A percentile compares a stretch with the other conserved stretches of the same genome.
These are phyloP conservation scores for Schizothorax lantsangensis DNA, from an alignment of 2,797 vertebrate genomes.

Conservation along the genomic window DNA sequence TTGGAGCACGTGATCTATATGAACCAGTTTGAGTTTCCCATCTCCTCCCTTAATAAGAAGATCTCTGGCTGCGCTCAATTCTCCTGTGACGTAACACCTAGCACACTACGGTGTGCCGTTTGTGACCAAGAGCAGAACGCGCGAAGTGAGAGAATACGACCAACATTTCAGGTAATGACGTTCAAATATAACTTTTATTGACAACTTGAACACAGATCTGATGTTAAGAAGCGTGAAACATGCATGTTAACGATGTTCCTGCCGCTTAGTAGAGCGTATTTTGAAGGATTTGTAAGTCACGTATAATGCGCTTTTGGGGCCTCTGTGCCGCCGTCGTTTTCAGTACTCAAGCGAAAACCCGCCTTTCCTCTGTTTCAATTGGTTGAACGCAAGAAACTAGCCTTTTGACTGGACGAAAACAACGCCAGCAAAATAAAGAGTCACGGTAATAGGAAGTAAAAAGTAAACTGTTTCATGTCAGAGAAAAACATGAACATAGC, in stretches of 20 bases:
- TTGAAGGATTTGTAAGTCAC: slow-evolving; percentile 65
- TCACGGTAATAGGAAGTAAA: slow-evolving; percentile 62
- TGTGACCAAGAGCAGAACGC: slow-evolving; percentile 88
- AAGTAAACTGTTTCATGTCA: not conserved
- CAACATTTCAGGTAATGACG: slow-evolving; percentile 73
- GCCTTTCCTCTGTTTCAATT: slow-evolving; percentile 66
- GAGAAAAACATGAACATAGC: not conserved
- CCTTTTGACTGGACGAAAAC: slow-evolving; percentile 65
- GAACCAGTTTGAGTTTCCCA: not conserved
- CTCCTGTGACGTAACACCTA: slow-evolving; percentile 24
- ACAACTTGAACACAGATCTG: not conserved
- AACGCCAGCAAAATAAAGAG: slow-evolving; percentile 51
- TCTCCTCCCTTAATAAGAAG: slow-evolving; percentile 31
- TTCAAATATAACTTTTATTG: not conserved
- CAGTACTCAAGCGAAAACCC: slow-evolving; percentile 61
- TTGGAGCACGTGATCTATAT: not conserved
- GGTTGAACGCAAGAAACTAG: slow-evolving; percentile 45
- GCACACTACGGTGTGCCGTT: slow-evolving; percentile 92
- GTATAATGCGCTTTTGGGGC: slow-evolving; percentile 90
- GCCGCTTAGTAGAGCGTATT: slow-evolving; percentile 28
- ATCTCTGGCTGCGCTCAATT: slow-evolving; percentile 7
- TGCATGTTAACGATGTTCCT: slow-evolving; percentile 23
- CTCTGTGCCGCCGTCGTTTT: slow-evolving; percentile 92
- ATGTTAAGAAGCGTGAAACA: not conserved
- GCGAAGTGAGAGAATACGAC: slow-evolving; percentile 78